Conservation (phyloP, 2,113 vertebrate species). For the Bungarus multicinctus region DNA sequence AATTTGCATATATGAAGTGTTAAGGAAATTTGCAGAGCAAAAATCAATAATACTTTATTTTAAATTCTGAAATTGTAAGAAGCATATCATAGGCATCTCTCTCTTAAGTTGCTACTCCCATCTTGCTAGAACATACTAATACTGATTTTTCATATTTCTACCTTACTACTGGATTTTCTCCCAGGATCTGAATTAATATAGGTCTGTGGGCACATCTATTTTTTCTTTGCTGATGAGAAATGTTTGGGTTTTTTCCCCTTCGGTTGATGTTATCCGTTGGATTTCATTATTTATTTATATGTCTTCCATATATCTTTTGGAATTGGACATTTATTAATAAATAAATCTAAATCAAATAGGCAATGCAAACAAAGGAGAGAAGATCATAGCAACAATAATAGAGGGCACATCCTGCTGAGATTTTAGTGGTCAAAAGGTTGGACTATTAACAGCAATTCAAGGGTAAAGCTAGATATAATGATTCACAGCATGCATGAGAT, state of each 20-base stretch:
- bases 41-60: neutral
- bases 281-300: neutral
- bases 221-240: neutral
- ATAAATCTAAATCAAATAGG: neutral
- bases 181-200: neutral
- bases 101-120: neutral
- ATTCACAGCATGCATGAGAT: neutral
- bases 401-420: neutral
- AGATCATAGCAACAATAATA: neutral
- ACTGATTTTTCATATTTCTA: neutral
- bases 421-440: neutral
- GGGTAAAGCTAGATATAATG: neutral
- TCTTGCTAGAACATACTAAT: neutral
- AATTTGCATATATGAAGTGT: neutral
- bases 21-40: neutral
- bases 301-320: neutral
- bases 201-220: neutral
- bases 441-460: neutral
- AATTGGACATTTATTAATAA: neutral
- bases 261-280: neutral
- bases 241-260: neutral
- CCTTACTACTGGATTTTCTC: neutral
- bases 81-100: neutral
- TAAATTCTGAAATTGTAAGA: neutral
- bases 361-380: neutral